Evolutionary conservation across 2,888 invertebrate genomes (phyloP), one percentile per base, ranked within the genome.

Genomic region (Orthosia incerta): DNA sequence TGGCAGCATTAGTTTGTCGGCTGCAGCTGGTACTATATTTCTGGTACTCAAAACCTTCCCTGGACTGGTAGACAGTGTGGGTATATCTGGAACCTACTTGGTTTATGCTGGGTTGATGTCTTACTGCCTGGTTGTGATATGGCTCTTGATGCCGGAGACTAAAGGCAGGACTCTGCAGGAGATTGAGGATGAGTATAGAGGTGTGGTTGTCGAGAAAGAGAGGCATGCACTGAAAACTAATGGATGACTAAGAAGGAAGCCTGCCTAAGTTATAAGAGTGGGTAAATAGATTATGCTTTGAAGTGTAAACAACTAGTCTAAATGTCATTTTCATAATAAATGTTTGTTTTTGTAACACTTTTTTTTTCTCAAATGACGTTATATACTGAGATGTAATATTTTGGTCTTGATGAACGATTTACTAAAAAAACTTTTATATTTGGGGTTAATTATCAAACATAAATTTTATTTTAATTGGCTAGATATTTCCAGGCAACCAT

Each of bases 141-240:
- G 97, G 79, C 95, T 96, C 68, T 87, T 96, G 64, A 89, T 98
- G 70, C 98, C 98, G 0, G 97, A 98, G 90, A 98, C 98, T 0
- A 97, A 97, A 82, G 97, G 97, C 5, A 97, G 96, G 82, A 97
- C 97, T 0, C 91, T 97, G 69, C 95, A 97, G 74, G 97, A 97
- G 89, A 97, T 98, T 63, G 97, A 97, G 82, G 97, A 97, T 23
- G 92, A 93, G 66, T 97, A 97, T 69, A 90, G 93, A 80, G 94
- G 94, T 50, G 53, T 23, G 5, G 62, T n/a, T 0, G 31, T 55
- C 12, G 53, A 53, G 51, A 55, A 59, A 20, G 83, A 83, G 31
- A 39, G n/a, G n/a, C n/a, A n/a, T n/a, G n/a, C 64, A 23, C 46
- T 71, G 15, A 62, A 78, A 20, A 2, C 31, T 20, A 59, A 51